phyloP scores from a whole-genome alignment of 1,140 invertebrate genomes.

The Leucophenga varia region DNA sequence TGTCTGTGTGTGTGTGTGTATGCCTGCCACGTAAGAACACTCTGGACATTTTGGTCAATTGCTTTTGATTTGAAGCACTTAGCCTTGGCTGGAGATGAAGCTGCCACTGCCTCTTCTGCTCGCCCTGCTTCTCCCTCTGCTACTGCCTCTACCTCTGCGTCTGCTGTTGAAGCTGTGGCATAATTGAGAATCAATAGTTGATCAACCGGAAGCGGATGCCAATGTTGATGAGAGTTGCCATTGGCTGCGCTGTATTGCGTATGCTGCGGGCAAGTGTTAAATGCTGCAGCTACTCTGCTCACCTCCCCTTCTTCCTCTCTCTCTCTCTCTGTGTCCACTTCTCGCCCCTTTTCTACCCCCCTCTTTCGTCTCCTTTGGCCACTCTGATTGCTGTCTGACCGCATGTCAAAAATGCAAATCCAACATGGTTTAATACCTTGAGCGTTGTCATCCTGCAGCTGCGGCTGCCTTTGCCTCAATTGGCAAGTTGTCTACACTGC shows the following conservation, averaged over 20 bases:
- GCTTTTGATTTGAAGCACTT: slow-evolving; percentile 31
- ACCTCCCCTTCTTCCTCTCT: too few relatives aligned
- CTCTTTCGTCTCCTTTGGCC: too few relatives aligned
- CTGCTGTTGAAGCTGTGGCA: slow-evolving; percentile 8
- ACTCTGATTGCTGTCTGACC: background rate
- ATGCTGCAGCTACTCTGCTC: too few relatives aligned
- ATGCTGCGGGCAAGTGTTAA: slow-evolving; percentile 22
- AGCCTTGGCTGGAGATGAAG: too few relatives aligned
- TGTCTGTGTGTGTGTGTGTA: too few relatives aligned
- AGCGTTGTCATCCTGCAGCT: slow-evolving; percentile 13
- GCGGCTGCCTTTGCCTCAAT: slow-evolving; percentile 1
- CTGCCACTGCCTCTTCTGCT: too few relatives aligned
- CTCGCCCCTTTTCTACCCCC: too few relatives aligned
- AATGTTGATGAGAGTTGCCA: slow-evolving; percentile 8
- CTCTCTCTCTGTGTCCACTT: background rate
- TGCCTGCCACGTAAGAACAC: slow-evolving; percentile 1
- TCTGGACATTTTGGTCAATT: slow-evolving; percentile 23
- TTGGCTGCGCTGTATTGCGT: background rate
- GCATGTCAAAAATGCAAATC: slow-evolving; percentile 43
- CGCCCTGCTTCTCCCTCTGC: too few relatives aligned
- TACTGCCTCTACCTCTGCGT: too few relatives aligned
- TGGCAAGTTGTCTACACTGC: background rate
- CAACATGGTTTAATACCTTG: slow-evolving; percentile 38
- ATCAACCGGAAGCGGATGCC: slow-evolving; percentile 21
- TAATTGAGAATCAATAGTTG: slow-evolving; percentile 30